Conservation (phyloP, 2,113 vertebrate genomes). For the Rutilus rutilus region DNA sequence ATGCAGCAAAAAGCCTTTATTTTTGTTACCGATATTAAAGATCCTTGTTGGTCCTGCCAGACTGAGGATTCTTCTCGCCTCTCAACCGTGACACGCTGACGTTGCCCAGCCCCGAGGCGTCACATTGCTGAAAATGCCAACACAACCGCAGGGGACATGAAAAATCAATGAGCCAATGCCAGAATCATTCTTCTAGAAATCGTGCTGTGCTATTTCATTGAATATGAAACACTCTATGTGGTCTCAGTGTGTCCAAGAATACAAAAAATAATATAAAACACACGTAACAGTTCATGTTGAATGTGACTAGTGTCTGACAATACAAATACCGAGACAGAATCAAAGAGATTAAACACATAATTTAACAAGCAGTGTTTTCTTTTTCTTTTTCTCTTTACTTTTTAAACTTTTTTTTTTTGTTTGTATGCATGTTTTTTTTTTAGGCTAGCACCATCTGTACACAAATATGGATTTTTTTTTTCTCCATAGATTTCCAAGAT, state of each 20-base stretch:
- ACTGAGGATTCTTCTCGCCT: slow-evolving; percentile 6
- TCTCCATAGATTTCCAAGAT: slow-evolving; percentile 63
- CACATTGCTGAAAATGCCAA: slow-evolving; percentile 19
- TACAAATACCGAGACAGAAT: slow-evolving; percentile 88
- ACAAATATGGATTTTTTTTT: slow-evolving; percentile 83
- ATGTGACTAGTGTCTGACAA: slow-evolving; percentile 83
- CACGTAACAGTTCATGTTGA: slow-evolving; percentile 83
- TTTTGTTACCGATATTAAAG: neutral
- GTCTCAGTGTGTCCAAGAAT: slow-evolving; percentile 78
- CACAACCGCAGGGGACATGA: slow-evolving; percentile 8
- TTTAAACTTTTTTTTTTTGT: slow-evolving; percentile 54
- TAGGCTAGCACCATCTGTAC: slow-evolving; percentile 92
- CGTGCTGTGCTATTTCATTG: neutral
- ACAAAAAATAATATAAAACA: slow-evolving; percentile 71
- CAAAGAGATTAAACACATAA: slow-evolving; percentile 81
- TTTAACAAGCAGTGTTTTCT: slow-evolving; percentile 76
- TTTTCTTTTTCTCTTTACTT: slow-evolving; percentile 59
- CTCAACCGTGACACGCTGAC: neutral
- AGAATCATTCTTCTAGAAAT: slow-evolving; percentile 14
- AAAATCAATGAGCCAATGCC: slow-evolving; percentile 30
- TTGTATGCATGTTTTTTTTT: slow-evolving; percentile 42
- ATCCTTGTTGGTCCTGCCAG: slow-evolving; percentile 32
- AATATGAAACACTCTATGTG: slow-evolving; percentile 70
- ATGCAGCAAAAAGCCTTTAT: neutral
- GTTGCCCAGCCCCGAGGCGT: neutral